Evolutionary conservation across 30 jellyfish, hydroid and myxozoan species (phyloP).

Genomic region (Rhopilema esculentum): DNA sequence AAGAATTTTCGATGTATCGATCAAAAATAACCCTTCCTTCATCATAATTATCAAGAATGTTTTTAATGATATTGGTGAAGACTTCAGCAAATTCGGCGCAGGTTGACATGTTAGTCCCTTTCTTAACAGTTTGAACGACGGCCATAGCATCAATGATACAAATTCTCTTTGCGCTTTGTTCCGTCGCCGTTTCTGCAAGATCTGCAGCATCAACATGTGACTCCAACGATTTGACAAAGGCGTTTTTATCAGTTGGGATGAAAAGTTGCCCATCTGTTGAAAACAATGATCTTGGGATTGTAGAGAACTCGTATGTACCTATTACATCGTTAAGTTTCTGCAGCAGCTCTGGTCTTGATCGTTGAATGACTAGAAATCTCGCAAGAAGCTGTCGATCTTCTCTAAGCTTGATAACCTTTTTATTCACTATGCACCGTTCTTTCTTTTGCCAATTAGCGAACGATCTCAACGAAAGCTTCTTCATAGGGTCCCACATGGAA

Average conservation of each 20-base stretch:
- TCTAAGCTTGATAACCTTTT: slow-evolving; percentile 7
- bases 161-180: slow-evolving; percentile 3
- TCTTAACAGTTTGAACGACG: slow-evolving; percentile 2
- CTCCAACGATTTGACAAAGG: slow-evolving; percentile 21
- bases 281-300: slow-evolving; percentile 33
- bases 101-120: slow-evolving; percentile 13
- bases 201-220: slow-evolving; percentile 13
- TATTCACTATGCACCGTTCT: not conserved
- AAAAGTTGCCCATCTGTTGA: slow-evolving; percentile 45
- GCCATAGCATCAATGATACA: slow-evolving; percentile 30
- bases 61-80: slow-evolving; percentile 1
- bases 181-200: slow-evolving; percentile 7
- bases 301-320: slow-evolving; percentile 27
- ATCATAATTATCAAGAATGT: not conserved
- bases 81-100: slow-evolving; percentile 41
- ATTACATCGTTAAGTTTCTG: slow-evolving; percentile 20
- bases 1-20: slow-evolving; percentile 26
- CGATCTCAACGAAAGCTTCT: slow-evolving; percentile 9
- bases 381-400: slow-evolving; percentile 25
- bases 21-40: slow-evolving; percentile 5
- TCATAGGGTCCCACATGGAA: slow-evolving; percentile 54
- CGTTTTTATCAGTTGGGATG: slow-evolving; percentile 13
- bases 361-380: slow-evolving; percentile 34
- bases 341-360: slow-evolving; percentile 33
- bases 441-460: slow-evolving; percentile 9